These are phyloP conservation scores for Branchipolynoe longqiensis DNA, from an alignment of 2,888 invertebrate species.

Conservation along the genomic window DNA sequence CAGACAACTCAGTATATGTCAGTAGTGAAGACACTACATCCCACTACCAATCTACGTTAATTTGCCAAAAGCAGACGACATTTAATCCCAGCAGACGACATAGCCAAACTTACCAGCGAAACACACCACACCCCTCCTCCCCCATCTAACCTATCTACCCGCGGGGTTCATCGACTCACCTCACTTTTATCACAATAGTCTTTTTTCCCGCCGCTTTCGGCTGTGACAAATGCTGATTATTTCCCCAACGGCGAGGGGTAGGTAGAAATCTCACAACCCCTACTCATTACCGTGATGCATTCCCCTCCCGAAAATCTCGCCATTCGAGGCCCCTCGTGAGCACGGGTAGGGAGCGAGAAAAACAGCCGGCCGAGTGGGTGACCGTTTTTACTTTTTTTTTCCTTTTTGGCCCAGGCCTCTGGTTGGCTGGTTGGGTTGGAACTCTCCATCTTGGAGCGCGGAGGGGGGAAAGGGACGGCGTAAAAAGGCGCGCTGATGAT, in stretches of 20 bases:
- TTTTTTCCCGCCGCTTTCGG: neutral
- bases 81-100: no score
- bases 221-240: slow-evolving; percentile 52
- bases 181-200: slow-evolving; percentile 12
- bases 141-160: no score
- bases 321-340: slow-evolving; percentile 32
- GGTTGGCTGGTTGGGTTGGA: slow-evolving; percentile 50
- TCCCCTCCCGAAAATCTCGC: slow-evolving; percentile 51
- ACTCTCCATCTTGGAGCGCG: slow-evolving; percentile 53
- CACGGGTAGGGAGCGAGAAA: neutral
- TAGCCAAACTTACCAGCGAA: no score
- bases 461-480: no score
- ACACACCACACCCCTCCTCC: no score
- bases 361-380: slow-evolving; percentile 11
- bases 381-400: no score
- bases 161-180: no score
- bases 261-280: slow-evolving; percentile 19
- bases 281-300: slow-evolving; percentile 54
- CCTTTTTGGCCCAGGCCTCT: slow-evolving; percentile 35
- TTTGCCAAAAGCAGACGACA: no score
- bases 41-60: no score
- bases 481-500: slow-evolving; percentile 54
- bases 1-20: no score
- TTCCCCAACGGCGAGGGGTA: slow-evolving; percentile 12
- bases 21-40: no score